Conservation (phyloP, 2,888 invertebrate species). For the Oligia strigilis region DNA sequence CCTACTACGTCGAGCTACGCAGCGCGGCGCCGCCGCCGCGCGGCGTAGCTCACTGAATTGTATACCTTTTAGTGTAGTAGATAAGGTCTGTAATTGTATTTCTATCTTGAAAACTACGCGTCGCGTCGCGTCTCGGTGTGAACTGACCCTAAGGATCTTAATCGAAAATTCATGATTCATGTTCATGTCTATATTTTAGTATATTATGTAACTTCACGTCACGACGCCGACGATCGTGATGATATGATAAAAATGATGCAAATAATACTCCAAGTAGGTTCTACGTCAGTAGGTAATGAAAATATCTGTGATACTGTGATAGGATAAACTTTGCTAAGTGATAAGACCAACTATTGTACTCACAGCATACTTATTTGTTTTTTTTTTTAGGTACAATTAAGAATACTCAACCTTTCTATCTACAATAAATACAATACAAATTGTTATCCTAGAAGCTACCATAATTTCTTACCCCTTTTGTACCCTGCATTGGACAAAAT, state of each 20-base stretch:
- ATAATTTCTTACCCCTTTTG: slow-evolving; percentile 34
- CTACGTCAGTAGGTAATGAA: slow-evolving; percentile 21
- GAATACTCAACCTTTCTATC: background rate
- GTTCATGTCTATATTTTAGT: slow-evolving; percentile 9
- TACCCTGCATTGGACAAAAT: slow-evolving; percentile 32
- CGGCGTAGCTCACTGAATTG: too few species aligned
- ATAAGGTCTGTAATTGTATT: too few species aligned
- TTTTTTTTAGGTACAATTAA: background rate
- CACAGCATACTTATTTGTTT: background rate
- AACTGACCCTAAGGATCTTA: too few species aligned
- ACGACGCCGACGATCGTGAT: slow-evolving; percentile 14
- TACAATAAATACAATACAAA: slow-evolving; percentile 6
- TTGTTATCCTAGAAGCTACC: background rate
- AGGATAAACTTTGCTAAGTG: slow-evolving; percentile 4
- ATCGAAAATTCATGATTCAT: slow-evolving; percentile 12
- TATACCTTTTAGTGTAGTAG: too few species aligned
- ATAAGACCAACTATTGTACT: slow-evolving; percentile 11
- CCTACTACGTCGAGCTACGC: too few species aligned
- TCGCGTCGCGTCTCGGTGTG: too few species aligned
- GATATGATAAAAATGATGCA: slow-evolving; percentile 44
- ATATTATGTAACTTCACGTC: slow-evolving; percentile 25
- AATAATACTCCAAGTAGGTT: slow-evolving; percentile 32
- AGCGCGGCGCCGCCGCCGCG: too few species aligned
- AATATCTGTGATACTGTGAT: slow-evolving; percentile 3
- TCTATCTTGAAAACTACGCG: too few species aligned